These are phyloP conservation scores for Seriola aureovittata DNA, from an alignment of 2,113 vertebrate genomes.

Conservation along the genomic window DNA sequence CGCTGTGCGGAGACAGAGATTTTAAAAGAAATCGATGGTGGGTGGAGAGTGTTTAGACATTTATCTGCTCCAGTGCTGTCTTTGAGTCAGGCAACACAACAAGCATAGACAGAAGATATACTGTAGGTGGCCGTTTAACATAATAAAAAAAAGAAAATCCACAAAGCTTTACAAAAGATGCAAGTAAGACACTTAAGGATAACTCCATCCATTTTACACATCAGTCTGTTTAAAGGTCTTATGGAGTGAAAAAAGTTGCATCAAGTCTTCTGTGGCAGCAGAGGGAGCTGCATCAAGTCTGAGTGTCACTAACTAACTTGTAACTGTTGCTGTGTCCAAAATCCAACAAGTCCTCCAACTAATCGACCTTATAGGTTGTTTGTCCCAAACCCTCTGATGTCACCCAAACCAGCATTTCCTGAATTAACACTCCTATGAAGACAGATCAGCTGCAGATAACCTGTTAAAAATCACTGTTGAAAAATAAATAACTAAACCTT, in stretches of 20 bases:
- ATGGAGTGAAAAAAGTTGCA: background rate
- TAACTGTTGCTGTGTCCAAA: no score
- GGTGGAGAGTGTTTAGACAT: slow-evolving; percentile 14
- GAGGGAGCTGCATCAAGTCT: background rate
- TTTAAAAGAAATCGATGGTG: background rate
- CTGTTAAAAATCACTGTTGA: no score
- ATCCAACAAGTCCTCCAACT: no score
- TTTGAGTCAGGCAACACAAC: background rate
- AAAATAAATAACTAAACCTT: no score
- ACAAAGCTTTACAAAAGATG: background rate
- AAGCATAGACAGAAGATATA: background rate
- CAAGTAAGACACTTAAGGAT: background rate
- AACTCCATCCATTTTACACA: background rate
- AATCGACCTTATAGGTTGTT: no score
- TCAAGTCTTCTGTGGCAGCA: background rate
- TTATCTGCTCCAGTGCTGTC: slow-evolving; percentile 15
- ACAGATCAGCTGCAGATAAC: no score
- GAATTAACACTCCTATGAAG: no score
- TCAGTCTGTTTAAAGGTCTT: background rate
- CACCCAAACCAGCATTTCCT: no score
- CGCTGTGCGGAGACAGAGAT: background rate
- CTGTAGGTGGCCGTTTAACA: background rate
- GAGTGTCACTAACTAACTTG: no score
- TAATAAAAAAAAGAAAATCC: background rate
- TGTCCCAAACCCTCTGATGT: no score